These are phyloP conservation scores for Platyrinchus mystaceus DNA, from an alignment of 2,797 vertebrate genomes.

Conservation along the genomic window DNA sequence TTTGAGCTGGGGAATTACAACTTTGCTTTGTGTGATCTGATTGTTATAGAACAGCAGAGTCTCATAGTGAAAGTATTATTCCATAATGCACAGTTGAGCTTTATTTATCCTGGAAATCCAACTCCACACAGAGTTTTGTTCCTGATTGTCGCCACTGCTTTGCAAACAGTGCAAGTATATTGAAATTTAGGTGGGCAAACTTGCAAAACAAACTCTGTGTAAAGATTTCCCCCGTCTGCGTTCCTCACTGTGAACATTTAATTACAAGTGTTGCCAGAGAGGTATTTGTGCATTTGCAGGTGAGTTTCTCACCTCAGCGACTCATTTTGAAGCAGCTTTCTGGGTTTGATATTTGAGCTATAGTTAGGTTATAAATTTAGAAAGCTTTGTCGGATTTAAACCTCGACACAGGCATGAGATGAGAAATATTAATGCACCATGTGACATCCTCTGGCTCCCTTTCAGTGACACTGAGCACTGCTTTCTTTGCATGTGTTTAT, in stretches of 20 bases:
- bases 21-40: background rate
- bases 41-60: background rate
- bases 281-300: background rate
- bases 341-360: background rate
- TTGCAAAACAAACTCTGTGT: background rate
- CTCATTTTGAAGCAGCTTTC: background rate
- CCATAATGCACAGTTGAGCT: background rate
- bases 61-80: background rate
- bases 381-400: background rate
- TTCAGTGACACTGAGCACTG: background rate
- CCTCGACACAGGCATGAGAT: background rate
- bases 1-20: background rate
- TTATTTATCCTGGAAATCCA: background rate
- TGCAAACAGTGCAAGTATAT: background rate
- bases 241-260: slow-evolving; percentile 43
- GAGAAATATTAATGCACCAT: background rate
- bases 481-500: background rate
- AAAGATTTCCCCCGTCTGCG: background rate
- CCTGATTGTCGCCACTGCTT: background rate
- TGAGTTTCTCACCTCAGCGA: background rate
- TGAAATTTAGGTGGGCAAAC: slow-evolving; percentile 5
- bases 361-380: background rate
- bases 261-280: slow-evolving; percentile 31
- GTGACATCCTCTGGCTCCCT: background rate
- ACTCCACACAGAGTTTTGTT: background rate